A percentile compares a stretch with the other conserved stretches of the same genome.
Conservation (phyloP, 2,888 invertebrate genomes). For the Helicoverpa assulta region DNA sequence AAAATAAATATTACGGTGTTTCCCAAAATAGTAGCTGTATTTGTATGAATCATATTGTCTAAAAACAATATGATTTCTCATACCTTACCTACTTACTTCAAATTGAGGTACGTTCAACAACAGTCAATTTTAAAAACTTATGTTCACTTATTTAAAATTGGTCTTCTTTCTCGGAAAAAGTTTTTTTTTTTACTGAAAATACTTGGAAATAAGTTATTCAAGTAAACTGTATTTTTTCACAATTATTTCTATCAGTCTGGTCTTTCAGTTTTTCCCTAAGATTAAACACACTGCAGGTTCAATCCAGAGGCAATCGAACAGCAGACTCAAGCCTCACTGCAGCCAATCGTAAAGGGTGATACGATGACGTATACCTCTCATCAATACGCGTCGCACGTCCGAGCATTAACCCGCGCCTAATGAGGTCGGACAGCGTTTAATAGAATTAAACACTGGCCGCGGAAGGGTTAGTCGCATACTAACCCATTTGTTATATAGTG, state of each 20-base stretch:
- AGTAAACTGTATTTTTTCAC: too few species aligned
- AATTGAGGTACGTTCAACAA: too few species aligned
- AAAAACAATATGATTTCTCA: not conserved
- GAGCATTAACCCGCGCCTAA: slow-evolving; percentile 83
- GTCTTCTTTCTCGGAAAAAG: too few species aligned
- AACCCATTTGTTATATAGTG: slow-evolving; percentile 56
- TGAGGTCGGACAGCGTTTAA: slow-evolving; percentile 84
- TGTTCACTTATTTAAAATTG: not conserved
- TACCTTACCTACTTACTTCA: not conserved
- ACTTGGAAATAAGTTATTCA: too few species aligned
- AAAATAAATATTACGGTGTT: too few species aligned
- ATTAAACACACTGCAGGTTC: not conserved
- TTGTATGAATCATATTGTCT: not conserved
- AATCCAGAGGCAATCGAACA: slow-evolving; percentile 1
- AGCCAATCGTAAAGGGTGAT: slow-evolving; percentile 68
- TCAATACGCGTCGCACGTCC: slow-evolving; percentile 81
- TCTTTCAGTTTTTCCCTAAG: not conserved
- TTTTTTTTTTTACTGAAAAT: too few species aligned
- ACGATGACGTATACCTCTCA: slow-evolving; percentile 83
- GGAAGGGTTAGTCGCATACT: slow-evolving; percentile 60
- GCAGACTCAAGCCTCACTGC: not conserved
- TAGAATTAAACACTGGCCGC: slow-evolving; percentile 82
- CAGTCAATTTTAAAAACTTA: not conserved
- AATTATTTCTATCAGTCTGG: not conserved
- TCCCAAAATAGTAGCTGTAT: too few species aligned